Evolutionary conservation across 1,140 invertebrate genomes (phyloP).

Genomic region (Cydia amplana): DNA sequence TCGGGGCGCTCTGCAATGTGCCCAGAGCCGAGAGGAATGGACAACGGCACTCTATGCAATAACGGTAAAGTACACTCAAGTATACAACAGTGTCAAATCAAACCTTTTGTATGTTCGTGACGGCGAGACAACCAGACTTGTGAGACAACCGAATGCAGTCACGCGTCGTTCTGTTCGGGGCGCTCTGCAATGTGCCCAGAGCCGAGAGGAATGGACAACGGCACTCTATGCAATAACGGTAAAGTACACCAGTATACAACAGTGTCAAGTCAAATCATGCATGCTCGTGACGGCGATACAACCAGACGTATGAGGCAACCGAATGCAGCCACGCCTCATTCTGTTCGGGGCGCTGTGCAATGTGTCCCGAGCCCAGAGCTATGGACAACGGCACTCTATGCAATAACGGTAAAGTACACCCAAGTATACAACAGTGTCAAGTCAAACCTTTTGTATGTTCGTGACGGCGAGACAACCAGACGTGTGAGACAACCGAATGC

Average conservation of each 20-base stretch:
- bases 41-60: constrained; percentile 69
- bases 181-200: constrained; percentile 91
- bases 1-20: constrained; percentile 92
- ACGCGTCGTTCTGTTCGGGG: constrained; percentile 92
- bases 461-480: constrained; percentile 82
- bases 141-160: constrained; percentile 95
- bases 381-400: constrained; percentile 68
- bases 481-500: constrained; percentile 92
- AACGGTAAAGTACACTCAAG: constrained; percentile 47
- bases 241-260: neutral
- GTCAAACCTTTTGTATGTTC: constrained; percentile 87
- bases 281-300: constrained; percentile 86
- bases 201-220: constrained; percentile 82
- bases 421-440: too few relatives aligned
- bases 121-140: too few relatives aligned
- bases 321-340: constrained; percentile 92
- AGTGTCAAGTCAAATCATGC: constrained; percentile 81
- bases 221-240: constrained; percentile 72
- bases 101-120: constrained; percentile 88
- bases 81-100: constrained; percentile 48
- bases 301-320: too few relatives aligned
- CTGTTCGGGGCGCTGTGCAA: constrained; percentile 91
- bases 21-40: constrained; percentile 86
- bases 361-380: constrained; percentile 91
- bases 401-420: constrained; percentile 74